These are phyloP conservation scores for Cryptotis parvus DNA, from an alignment of 2,113 vertebrate species.

Conservation along the genomic window DNA sequence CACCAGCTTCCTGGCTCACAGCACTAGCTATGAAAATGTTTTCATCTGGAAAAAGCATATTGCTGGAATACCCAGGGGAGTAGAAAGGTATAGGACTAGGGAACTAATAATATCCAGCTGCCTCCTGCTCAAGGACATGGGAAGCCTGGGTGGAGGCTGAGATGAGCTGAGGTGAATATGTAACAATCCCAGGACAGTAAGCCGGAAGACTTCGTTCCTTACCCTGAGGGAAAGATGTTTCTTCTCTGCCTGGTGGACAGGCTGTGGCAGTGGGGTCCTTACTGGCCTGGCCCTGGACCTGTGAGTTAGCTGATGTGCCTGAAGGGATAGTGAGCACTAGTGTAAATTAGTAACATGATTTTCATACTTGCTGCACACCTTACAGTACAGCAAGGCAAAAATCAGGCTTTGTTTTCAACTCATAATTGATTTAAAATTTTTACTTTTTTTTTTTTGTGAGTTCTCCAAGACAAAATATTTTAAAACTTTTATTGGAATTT, in stretches of 20 bases:
- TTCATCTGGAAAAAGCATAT: slow-evolving; percentile 17
- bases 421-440: neutral
- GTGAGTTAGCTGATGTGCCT: neutral
- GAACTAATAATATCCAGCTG: slow-evolving; percentile 45
- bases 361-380: neutral
- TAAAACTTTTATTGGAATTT: no score
- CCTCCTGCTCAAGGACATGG: slow-evolving; percentile 37
- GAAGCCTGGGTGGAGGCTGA: slow-evolving; percentile 41
- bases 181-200: neutral
- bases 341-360: neutral
- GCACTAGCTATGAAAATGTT: neutral
- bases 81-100: neutral
- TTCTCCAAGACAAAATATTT: no score
- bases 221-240: neutral
- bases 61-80: neutral
- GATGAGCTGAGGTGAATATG: slow-evolving; percentile 14
- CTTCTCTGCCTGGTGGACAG: neutral
- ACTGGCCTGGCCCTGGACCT: neutral
- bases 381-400: neutral
- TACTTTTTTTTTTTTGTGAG: no score
- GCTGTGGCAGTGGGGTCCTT: neutral
- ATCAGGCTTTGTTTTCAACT: slow-evolving; percentile 17
- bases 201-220: neutral
- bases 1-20: neutral
- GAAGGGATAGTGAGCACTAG: neutral